Evolutionary conservation across 2,113 vertebrate genomes (phyloP).

Genomic region (Malurus alboscapulatus): DNA sequence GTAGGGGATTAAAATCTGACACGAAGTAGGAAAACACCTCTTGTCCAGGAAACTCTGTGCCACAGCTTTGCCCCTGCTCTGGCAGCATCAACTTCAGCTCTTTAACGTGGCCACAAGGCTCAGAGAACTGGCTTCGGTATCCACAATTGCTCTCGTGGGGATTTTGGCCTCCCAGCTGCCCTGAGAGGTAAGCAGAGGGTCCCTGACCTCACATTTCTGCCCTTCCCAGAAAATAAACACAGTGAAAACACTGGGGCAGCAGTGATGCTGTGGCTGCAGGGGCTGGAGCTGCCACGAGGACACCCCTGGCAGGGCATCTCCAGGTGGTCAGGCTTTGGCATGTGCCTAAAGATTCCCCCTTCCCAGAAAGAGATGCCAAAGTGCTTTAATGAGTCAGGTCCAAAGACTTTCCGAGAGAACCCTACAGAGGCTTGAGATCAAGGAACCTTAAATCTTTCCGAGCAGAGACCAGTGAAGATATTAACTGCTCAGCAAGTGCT

Average conservation of each 20-base stretch:
- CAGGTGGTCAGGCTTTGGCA: background rate
- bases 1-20: background rate
- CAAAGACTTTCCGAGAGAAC: constrained; percentile 40
- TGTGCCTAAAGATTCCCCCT: constrained; percentile 6
- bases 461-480: constrained; percentile 3
- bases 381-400: constrained; percentile 52
- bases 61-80: background rate
- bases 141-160: background rate
- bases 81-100: background rate
- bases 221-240: rapidly evolving
- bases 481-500: constrained; percentile 48
- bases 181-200: background rate
- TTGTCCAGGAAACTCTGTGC: background rate
- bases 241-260: background rate
- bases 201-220: background rate
- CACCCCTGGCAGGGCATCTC: background rate
- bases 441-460: background rate
- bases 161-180: background rate
- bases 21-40: background rate
- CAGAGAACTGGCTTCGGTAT: rapidly evolving
- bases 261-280: background rate
- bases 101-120: rapidly evolving
- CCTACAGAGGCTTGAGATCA: background rate
- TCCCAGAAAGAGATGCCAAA: constrained; percentile 38
- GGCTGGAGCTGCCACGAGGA: background rate